phyloP scores from a whole-genome alignment of 2,113 vertebrate genomes.

The Micronycteris hirsuta region DNA sequence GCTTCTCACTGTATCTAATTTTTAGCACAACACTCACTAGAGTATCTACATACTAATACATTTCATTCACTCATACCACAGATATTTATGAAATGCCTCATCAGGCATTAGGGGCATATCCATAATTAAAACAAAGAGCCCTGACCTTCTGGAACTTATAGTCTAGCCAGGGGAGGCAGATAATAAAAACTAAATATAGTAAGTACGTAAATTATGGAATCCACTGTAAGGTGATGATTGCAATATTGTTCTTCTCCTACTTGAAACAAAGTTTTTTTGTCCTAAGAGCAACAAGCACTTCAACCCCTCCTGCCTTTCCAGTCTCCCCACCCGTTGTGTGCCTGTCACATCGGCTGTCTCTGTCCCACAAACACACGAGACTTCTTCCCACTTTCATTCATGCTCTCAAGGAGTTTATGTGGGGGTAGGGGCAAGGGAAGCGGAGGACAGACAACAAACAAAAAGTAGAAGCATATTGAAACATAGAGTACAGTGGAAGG shows the following conservation, averaged over 20 bases:
- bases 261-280: not conserved
- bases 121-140: not conserved
- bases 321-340: not conserved
- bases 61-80: constrained; percentile 14
- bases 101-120: not conserved
- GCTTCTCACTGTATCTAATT: not conserved
- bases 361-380: not conserved
- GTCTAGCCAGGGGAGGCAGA: not conserved
- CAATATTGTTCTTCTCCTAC: not conserved
- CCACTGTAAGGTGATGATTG: not conserved
- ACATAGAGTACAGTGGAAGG: not conserved
- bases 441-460: not conserved
- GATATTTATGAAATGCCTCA: not conserved
- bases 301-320: not conserved
- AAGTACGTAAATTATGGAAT: not conserved
- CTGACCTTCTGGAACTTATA: not conserved
- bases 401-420: not conserved
- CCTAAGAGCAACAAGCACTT: not conserved
- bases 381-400: not conserved
- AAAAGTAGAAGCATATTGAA: not conserved
- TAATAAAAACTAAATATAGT: not conserved
- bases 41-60: not conserved
- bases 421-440: too few relatives aligned
- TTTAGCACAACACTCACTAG: not conserved
- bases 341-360: not conserved